Evolutionary conservation across 2,797 vertebrate species (phyloP).

Genomic region (Mormyrus proboscirostris): DNA sequence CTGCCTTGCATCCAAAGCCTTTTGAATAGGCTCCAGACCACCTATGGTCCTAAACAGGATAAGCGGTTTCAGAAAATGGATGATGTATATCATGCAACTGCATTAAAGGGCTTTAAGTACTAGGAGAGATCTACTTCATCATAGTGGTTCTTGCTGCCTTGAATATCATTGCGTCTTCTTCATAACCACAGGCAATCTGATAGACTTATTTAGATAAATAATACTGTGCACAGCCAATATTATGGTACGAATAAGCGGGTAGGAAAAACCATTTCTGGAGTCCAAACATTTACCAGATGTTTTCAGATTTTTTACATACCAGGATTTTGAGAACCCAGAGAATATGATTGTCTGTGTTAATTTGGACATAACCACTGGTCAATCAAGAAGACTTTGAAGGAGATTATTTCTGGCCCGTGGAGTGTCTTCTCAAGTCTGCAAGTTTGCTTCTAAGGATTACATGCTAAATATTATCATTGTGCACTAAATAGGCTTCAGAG

Average conservation of each 20-base stretch:
- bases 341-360: neutral
- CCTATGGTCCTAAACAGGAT: too few species aligned
- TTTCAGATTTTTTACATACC: neutral
- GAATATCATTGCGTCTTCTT: neutral
- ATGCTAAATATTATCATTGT: neutral
- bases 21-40: too few species aligned
- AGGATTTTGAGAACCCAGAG: neutral
- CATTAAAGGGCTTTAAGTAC: neutral
- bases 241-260: neutral
- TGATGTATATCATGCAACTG: neutral
- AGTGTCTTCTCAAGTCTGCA: neutral
- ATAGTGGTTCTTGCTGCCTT: neutral
- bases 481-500: neutral
- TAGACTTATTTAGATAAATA: neutral
- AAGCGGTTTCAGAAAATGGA: too few species aligned
- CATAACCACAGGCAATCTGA: neutral
- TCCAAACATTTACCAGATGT: neutral
- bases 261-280: neutral
- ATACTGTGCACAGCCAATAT: neutral
- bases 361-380: neutral
- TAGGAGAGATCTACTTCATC: neutral
- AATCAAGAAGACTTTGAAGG: neutral
- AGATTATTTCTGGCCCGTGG: neutral
- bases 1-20: too few species aligned
- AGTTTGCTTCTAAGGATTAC: neutral